Base-by-base conservation (phyloP, 2,888 invertebrate species). In the Pachliopta kotzebuea region DNA sequence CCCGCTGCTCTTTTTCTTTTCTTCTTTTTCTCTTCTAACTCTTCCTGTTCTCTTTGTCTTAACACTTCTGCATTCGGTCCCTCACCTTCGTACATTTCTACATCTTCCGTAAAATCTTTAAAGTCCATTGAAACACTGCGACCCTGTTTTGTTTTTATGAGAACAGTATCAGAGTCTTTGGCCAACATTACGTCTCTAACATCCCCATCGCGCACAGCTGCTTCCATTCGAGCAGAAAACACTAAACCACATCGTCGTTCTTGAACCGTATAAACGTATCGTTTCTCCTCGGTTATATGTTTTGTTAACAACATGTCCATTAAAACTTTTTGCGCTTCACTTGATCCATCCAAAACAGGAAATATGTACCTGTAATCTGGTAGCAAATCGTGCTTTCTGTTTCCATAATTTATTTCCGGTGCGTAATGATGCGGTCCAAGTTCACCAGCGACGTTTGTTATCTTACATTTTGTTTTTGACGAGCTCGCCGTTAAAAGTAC, bases 131-230 rank as follows among this genome's bases (percentile, higher is more conserved):
- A 95, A n/a, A 96, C 94, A 84, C 94, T 95, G 67, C 94, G 94
- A 21, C 95, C 95, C 74, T 95, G 94, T 78, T 94, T 95, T 72
- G 95, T 89, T 84, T 95, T 94, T 20, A 96, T 92, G 23, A 96
- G 84, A 69, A 96, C 94, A 67, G 94, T 95, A 78, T 96, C 96
- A 61, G 94, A 94, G 77, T 95, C 94, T 74, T 95, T 94, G 4
- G 96, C 95, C 21, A 96, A 87, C 93, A 96, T 94, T 2, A 96
- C 94, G 76, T 96, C 96, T 65, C 94, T 92, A 42, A 96, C 94
- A 72, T 96, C 96, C 62, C 96, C 96, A 73, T 95, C 95, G 24
- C 95, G 90, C 58, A 96, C 95, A 4, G 96, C 96, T 17, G 94
- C 94, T 81, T 96, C 96, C 77, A 96, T 92, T 66, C 93, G 93